These are phyloP conservation scores for Drosophila siamana DNA, from an alignment of 2,888 invertebrate genomes.

Conservation along the genomic window DNA sequence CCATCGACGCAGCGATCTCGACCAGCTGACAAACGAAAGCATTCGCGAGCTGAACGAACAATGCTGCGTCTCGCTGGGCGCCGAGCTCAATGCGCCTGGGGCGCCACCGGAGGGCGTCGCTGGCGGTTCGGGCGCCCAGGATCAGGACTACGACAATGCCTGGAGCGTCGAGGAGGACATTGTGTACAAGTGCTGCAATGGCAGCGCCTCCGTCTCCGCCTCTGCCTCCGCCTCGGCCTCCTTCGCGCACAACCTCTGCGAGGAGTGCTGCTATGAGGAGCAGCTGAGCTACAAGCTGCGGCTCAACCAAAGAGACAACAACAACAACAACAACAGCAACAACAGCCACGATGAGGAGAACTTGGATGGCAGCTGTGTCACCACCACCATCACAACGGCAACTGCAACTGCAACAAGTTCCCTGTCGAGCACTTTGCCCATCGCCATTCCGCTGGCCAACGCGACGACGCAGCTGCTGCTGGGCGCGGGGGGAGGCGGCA, in stretches of 20 bases:
- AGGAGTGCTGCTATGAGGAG: slow-evolving; percentile 70
- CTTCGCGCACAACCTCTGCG: slow-evolving; percentile 48
- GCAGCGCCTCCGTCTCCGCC: slow-evolving; percentile 28
- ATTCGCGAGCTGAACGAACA: slow-evolving; percentile 82
- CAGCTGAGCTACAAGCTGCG: slow-evolving; percentile 64
- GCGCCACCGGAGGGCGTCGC: slow-evolving; percentile 32
- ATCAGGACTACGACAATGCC: slow-evolving; percentile 79
- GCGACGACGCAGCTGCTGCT: slow-evolving; percentile 32
- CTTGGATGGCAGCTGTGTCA: no score
- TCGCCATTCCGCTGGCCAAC: slow-evolving; percentile 22
- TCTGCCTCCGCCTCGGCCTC: slow-evolving; percentile 23
- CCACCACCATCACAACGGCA: neutral
- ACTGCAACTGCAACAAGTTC: slow-evolving; percentile 13
- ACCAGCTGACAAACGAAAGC: slow-evolving; percentile 83
- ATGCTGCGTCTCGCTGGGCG: slow-evolving; percentile 82
- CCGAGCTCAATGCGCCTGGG: slow-evolving; percentile 44
- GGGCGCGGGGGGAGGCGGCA: slow-evolving; percentile 13
- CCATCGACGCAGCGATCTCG: slow-evolving; percentile 80
- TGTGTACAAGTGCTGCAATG: slow-evolving; percentile 71
- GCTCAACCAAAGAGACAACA: slow-evolving; percentile 63
- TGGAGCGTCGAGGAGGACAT: slow-evolving; percentile 84
- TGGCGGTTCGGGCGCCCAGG: slow-evolving; percentile 51
- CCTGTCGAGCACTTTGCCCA: slow-evolving; percentile 22
- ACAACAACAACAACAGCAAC: slow-evolving; percentile 44
- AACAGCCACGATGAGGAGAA: slow-evolving; percentile 31